Evolutionary conservation across 2,888 invertebrate species (phyloP), one percentile per base, ranked within the genome.

Genomic region (Neria commutata): DNA sequence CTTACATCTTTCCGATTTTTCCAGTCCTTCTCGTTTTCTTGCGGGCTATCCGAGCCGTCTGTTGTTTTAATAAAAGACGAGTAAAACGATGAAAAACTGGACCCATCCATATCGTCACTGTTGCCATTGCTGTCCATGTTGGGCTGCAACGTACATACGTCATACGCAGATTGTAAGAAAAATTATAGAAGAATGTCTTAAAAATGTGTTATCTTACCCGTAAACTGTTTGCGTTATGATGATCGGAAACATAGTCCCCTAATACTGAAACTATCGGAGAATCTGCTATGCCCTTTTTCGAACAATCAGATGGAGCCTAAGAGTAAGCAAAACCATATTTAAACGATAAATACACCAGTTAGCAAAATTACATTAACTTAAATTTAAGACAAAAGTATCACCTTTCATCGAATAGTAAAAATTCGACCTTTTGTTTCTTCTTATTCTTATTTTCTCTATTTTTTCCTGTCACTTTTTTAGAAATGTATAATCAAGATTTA

Each of bases 21-120:
- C 6, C 67, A 61, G 1, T 77, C 73, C 58, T 79, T 80, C 1
- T 81, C 80, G 40, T 69, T 75, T 49, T 79, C 79, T n/a, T 74
- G 76, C 10, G 73, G 76, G 60, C 78, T 78, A 34, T 79, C 80
- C 0, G 81, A 80, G n/a, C 81, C 86, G 55, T 89, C 89, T 3
- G 77, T 80, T 2, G 79, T 89, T 78, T 87, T 89, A 53, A 89
- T 84, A 71, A 89, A 88, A 0, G 89, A 89, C 0, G 89, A 89
- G 75, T 89, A 89, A 67, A 88, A 89, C 0, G 89, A 89, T 0
- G 89, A 89, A 67, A 84, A 86, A 73, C 87, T 89, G 33, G 88
- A 89, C 29, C 84, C 85, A 69, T 86, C 86, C 80, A 81, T 81
- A 67, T 81, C 82, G 53, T 83, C 82, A 55, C 79, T 79, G 47